Conservation (phyloP, 2,888 invertebrate species). For the Eupithecia inturbata region DNA sequence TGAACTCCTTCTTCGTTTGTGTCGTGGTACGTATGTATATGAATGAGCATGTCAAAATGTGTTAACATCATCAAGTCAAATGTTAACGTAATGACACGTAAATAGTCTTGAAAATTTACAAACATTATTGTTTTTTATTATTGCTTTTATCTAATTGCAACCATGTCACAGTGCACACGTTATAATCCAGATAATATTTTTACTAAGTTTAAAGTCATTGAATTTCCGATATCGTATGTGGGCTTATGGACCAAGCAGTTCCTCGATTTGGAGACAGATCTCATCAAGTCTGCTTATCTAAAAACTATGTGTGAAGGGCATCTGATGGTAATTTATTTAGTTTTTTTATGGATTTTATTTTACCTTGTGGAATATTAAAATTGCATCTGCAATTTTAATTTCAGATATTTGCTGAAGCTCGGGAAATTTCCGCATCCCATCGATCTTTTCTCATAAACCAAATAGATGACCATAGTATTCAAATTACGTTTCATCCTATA, state of each 20-base stretch:
- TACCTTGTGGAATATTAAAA: background rate
- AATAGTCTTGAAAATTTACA: background rate
- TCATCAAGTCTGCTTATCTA: slow-evolving; percentile 65
- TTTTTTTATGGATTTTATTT: slow-evolving; percentile 14
- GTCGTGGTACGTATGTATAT: too few species aligned
- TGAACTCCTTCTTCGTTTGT: background rate
- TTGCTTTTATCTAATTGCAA: background rate
- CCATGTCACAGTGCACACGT: slow-evolving; percentile 54
- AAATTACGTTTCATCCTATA: slow-evolving; percentile 68
- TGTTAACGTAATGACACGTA: background rate
- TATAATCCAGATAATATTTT: slow-evolving; percentile 70
- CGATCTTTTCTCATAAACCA: slow-evolving; percentile 65
- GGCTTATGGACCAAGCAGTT: slow-evolving; percentile 62
- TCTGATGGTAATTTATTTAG: slow-evolving; percentile 60
- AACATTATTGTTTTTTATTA: background rate
- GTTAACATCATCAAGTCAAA: background rate
- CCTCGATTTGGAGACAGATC: slow-evolving; percentile 66
- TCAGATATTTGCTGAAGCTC: slow-evolving; percentile 74
- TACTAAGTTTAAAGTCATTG: slow-evolving; percentile 67
- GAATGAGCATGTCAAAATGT: background rate
- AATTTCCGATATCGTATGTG: slow-evolving; percentile 73
- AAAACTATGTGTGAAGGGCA: slow-evolving; percentile 67
- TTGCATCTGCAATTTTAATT: slow-evolving; percentile 38
- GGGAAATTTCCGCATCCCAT: slow-evolving; percentile 74
- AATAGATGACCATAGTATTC: slow-evolving; percentile 56